These are phyloP conservation scores for Oenanthe melanoleuca DNA, from an alignment of 2,113 vertebrate genomes.

Conservation along the genomic window DNA sequence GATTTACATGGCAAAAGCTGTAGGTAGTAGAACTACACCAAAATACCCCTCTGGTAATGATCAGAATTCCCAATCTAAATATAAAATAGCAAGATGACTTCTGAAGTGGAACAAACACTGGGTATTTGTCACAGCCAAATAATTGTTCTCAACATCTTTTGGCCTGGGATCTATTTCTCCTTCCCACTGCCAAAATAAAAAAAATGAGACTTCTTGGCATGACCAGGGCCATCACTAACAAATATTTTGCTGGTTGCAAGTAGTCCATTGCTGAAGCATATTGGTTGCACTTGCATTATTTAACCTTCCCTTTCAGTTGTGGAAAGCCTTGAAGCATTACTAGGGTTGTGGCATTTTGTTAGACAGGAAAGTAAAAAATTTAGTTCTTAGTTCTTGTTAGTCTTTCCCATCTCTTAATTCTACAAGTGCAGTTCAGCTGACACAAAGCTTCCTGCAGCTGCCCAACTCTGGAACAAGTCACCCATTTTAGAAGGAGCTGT, in stretches of 20 bases:
- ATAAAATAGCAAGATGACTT: neutral
- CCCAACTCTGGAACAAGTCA: neutral
- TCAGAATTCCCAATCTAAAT: neutral
- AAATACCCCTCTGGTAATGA: neutral
- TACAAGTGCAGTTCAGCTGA: neutral
- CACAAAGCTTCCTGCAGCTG: neutral
- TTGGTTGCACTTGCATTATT: neutral
- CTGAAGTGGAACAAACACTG: neutral
- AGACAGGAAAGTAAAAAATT: neutral
- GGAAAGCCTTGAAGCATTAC: neutral
- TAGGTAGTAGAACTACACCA: neutral
- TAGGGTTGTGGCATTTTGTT: neutral
- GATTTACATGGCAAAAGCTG: neutral
- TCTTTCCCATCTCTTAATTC: neutral
- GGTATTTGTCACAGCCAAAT: neutral
- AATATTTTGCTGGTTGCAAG: neutral
- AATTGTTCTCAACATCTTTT: neutral
- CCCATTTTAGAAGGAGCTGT: neutral
- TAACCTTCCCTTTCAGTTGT: neutral
- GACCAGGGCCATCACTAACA: neutral
- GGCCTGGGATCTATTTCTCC: neutral
- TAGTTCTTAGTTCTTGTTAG: neutral
- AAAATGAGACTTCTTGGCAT: neutral
- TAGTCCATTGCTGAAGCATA: neutral
- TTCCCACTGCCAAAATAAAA: neutral